These are phyloP conservation scores for Erpobdella octoculata DNA, from an alignment of 2,888 invertebrate genomes.

Conservation along the genomic window DNA sequence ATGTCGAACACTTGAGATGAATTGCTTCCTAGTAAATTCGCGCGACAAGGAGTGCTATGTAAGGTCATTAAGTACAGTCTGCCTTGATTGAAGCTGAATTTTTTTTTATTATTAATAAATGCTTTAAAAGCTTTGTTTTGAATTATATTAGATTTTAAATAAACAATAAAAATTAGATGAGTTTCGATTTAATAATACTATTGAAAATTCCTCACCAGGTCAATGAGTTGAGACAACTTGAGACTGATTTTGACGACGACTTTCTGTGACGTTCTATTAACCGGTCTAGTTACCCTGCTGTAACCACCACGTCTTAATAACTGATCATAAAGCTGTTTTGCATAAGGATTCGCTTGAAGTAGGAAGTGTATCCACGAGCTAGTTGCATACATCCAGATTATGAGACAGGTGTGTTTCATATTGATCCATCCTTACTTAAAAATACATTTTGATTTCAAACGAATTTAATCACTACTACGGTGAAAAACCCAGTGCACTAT, in stretches of 20 bases:
- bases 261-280: slow-evolving; percentile 1
- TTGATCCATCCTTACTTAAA: slow-evolving; percentile 1
- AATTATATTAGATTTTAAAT: too few species aligned
- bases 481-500: neutral
- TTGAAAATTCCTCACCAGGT: slow-evolving; percentile 15
- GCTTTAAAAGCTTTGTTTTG: too few species aligned
- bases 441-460: neutral
- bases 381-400: neutral
- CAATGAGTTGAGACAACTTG: slow-evolving; percentile 25
- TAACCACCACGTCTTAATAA: slow-evolving; percentile 33
- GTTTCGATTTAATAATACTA: neutral
- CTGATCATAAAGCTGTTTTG: slow-evolving; percentile 30
- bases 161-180: too few species aligned
- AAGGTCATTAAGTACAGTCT: too few species aligned
- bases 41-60: too few species aligned
- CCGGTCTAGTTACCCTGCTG: slow-evolving; percentile 32
- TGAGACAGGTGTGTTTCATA: neutral
- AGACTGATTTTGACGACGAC: slow-evolving; percentile 21
- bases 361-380: neutral
- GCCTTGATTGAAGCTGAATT: too few species aligned
- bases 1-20: too few species aligned
- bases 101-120: too few species aligned
- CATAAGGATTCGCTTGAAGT: slow-evolving; percentile 21
- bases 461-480: neutral
- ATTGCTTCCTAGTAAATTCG: too few species aligned